Percentiles rank a stretch among this genome's conserved stretches.
phyloP scores from a whole-genome alignment of 2,113 vertebrate species.

The Amazona vittata region DNA sequence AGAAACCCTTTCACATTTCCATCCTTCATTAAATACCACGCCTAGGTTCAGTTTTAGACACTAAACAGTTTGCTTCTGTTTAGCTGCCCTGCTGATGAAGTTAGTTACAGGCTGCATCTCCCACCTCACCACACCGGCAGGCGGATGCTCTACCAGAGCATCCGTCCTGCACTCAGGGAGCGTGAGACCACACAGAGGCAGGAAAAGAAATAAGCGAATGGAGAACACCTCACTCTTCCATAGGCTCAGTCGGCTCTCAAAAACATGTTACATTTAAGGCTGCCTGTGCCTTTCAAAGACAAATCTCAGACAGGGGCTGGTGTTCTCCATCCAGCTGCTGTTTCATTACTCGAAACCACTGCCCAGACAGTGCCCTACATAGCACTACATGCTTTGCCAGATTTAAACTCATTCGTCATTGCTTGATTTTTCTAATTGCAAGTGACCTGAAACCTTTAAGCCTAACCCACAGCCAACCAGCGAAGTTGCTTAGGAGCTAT shows the following conservation, averaged over 20 bases:
- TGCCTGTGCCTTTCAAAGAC: background rate
- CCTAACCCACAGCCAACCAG: background rate
- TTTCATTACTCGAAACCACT: constrained; percentile 25
- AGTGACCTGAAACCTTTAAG: background rate
- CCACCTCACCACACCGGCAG: background rate
- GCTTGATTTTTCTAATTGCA: background rate
- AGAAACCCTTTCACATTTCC: background rate
- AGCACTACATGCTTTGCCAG: background rate
- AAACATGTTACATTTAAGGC: background rate
- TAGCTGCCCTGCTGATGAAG: background rate
- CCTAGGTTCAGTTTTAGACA: background rate
- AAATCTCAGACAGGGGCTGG: background rate
- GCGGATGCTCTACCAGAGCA: background rate
- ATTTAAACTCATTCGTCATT: background rate
- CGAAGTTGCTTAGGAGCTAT: background rate
- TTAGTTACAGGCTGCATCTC: background rate
- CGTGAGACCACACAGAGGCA: background rate
- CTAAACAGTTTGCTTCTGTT: background rate
- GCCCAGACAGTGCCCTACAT: background rate
- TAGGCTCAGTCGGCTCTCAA: background rate
- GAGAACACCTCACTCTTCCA: background rate
- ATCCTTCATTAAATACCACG: background rate
- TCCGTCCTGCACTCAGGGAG: background rate
- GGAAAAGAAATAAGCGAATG: background rate
- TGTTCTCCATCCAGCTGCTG: constrained; percentile 9